Percentiles rank a stretch among this genome's conserved stretches.
These are phyloP conservation scores for Phaethornis superciliosus DNA, from an alignment of 2,113 vertebrate species.

Conservation along the genomic window DNA sequence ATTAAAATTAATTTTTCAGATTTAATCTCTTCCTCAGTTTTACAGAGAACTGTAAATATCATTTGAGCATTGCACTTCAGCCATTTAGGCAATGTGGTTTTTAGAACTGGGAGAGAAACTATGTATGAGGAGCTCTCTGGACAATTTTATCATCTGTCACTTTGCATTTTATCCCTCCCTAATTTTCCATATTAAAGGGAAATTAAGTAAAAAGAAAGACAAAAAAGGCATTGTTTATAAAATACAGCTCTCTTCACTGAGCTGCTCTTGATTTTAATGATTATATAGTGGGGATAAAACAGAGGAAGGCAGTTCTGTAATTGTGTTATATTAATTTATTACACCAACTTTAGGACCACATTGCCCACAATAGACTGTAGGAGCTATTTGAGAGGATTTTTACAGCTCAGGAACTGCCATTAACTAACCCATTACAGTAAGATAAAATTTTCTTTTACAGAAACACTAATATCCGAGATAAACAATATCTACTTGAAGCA, in stretches of 20 bases:
- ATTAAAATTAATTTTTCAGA: slow-evolving; percentile 82
- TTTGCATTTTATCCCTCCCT: neutral
- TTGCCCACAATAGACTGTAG: neutral
- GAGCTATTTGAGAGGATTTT: neutral
- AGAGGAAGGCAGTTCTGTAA: neutral
- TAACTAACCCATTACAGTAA: neutral
- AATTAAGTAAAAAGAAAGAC: neutral
- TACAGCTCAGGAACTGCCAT: slow-evolving; percentile 1
- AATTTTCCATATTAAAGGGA: slow-evolving; percentile 23
- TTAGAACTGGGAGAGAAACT: slow-evolving; percentile 45
- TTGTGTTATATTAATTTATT: neutral
- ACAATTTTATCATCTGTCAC: slow-evolving; percentile 39
- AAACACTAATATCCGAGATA: neutral
- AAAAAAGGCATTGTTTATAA: neutral
- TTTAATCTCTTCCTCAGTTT: slow-evolving; percentile 72
- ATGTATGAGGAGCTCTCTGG: neutral
- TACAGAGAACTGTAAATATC: slow-evolving; percentile 50
- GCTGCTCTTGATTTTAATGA: neutral
- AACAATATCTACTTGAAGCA: neutral
- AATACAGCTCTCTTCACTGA: neutral
- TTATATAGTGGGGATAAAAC: neutral
- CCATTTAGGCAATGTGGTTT: slow-evolving; percentile 41
- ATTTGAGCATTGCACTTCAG: slow-evolving; percentile 33
- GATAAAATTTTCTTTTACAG: neutral
- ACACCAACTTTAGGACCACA: neutral